phyloP scores from a whole-genome alignment of 2,888 invertebrate genomes.

The Blastobasis lacticolella region DNA sequence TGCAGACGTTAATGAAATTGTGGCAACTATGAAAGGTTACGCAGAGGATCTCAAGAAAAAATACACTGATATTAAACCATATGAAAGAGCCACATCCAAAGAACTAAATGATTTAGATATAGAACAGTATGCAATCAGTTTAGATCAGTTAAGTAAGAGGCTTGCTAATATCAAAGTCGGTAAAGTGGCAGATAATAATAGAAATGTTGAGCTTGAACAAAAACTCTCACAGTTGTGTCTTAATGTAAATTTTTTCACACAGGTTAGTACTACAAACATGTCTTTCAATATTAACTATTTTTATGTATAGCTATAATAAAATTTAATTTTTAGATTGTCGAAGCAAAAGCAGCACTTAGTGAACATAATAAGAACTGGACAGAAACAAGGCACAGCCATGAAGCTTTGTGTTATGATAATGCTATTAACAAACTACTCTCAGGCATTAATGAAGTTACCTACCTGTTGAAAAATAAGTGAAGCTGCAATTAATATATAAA shows the following conservation, averaged over 20 bases:
- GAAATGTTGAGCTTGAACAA: constrained; percentile 41
- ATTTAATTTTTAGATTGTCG: constrained; percentile 44
- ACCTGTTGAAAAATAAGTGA: constrained; percentile 47
- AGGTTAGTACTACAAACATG: constrained; percentile 27
- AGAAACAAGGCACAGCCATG: constrained; percentile 22
- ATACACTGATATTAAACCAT: constrained; percentile 19
- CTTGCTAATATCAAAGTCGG: constrained; percentile 41
- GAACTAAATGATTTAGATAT: constrained; percentile 29
- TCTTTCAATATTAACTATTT: background rate
- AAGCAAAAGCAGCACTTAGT: constrained; percentile 42
- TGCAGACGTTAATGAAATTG: constrained; percentile 42
- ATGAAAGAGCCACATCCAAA: constrained; percentile 12
- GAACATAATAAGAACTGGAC: constrained; percentile 38
- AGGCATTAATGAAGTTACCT: constrained; percentile 54
- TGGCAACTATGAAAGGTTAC: constrained; percentile 44
- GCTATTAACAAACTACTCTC: constrained; percentile 48
- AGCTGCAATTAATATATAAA: background rate
- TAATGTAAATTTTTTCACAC: constrained; percentile 52
- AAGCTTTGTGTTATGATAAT: constrained; percentile 38
- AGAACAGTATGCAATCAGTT: constrained; percentile 41
- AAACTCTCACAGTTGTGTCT: constrained; percentile 45
- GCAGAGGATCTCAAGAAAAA: constrained; percentile 49
- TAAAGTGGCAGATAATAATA: constrained; percentile 28
- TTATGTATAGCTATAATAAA: background rate
- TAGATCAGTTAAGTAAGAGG: constrained; percentile 51